Evolutionary conservation across 2,797 vertebrate genomes (phyloP), one percentile per base, ranked within the genome.

Genomic region (Enteromius paludinosus): DNA sequence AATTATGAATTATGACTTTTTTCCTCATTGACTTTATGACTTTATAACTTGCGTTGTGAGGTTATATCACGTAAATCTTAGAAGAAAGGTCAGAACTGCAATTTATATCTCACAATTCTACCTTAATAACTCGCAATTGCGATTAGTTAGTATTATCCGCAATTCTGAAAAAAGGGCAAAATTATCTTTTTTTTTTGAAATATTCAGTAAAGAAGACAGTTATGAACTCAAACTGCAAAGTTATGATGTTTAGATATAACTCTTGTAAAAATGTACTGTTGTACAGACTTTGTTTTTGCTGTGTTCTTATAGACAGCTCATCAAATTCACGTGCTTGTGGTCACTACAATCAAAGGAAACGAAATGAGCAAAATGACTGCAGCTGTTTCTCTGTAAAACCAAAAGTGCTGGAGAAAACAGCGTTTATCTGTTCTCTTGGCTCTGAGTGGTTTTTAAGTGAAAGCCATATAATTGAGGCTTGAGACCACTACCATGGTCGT

Each of bases 401-500:
- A 81, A 18, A 73, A 49, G n/a, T 30, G 52, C 49, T 41, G 23
- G 70, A 80, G 73, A 76, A 76, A 52, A 68, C 71, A 35, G 49
- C 35, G 15, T 83, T 56, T 68, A 75, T 76, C 35, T 61, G 54
- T 81, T 72, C 52, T 64, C 41, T 62, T 72, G 38, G 69, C 69
- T 81, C 14, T 23, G 49, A 70, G 41, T 62, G 52, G n/a, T 77
- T 77, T 68, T 83, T 64, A 61, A 77, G 65, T 83, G 52, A 61
- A 43, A 77, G n/a, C 18, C n/a, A 6, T 83, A 69, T 76, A 69
- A 83, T 70, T 70, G 38, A 83, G 64, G 52, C 43, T 28, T 23
- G 41, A 59, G 28, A 62, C 52, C 73, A 87, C 90, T 90, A 87
- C 89, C 85, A 90, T 87, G 80, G 87, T 88, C 84, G 76, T 84